These are phyloP conservation scores for Sminthurides aquaticus DNA, from an alignment of 2,888 invertebrate species.

Conservation along the genomic window DNA sequence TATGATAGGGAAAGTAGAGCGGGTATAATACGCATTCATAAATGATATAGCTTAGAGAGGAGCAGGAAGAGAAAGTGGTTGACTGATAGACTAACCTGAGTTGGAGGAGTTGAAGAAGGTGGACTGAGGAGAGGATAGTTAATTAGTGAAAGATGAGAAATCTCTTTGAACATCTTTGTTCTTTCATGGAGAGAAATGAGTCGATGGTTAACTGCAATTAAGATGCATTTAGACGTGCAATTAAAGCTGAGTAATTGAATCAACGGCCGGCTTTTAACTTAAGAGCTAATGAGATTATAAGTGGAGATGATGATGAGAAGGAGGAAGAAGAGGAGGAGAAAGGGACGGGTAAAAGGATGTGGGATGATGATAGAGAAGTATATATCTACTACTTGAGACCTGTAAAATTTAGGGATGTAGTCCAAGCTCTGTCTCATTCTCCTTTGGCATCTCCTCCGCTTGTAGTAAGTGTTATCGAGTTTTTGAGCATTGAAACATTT, in stretches of 20 bases:
- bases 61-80: too few species aligned
- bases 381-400: too few species aligned
- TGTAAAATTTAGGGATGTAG: too few species aligned
- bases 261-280: constrained; percentile 37
- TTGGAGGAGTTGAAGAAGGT: neutral
- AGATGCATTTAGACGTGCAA: constrained; percentile 43
- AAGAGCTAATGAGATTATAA: constrained; percentile 26
- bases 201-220: constrained; percentile 41
- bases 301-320: constrained; percentile 16
- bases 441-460: neutral
- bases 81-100: too few species aligned
- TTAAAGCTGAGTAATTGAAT: constrained; percentile 42
- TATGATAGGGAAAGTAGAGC: too few species aligned
- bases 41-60: too few species aligned
- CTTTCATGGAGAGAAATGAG: constrained; percentile 26
- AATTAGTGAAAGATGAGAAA: neutral
- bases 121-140: neutral
- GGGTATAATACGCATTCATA: too few species aligned
- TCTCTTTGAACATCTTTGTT: constrained; percentile 30
- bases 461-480: neutral
- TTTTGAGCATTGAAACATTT: constrained; percentile 1
- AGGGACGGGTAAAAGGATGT: neutral
- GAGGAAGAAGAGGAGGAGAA: constrained; percentile 5
- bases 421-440: too few species aligned
- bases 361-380: neutral